phyloP scores from a whole-genome alignment of 2,113 vertebrate genomes.

The Cyphomyrus plagiostoma region DNA sequence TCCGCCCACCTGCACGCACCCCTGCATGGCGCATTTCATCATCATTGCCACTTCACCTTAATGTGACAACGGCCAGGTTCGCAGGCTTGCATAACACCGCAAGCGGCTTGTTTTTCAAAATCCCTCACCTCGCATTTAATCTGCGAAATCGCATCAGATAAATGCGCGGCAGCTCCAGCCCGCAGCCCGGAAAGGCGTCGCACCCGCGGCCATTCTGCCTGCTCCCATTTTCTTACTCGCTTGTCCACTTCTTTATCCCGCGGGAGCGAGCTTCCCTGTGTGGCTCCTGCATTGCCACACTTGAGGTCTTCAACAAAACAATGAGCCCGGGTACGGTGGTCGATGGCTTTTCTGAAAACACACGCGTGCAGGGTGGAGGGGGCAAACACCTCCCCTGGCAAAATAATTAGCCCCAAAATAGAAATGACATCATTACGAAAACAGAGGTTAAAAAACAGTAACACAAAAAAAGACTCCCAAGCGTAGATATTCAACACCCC shows the following conservation, averaged over 20 bases:
- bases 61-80: background rate
- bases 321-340: no score
- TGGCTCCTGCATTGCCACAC: background rate
- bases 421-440: background rate
- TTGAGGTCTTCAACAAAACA: background rate
- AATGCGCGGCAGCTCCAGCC: background rate
- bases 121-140: background rate
- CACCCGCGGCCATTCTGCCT: background rate
- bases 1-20: background rate
- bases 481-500: background rate
- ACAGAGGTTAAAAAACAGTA: background rate
- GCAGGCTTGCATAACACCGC: background rate
- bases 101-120: background rate
- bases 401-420: constrained; percentile 4
- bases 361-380: background rate
- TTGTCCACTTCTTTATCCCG: background rate
- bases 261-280: background rate
- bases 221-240: background rate
- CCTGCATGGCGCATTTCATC: background rate
- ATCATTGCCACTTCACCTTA: background rate
- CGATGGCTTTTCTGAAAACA: background rate
- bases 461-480: background rate
- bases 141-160: background rate
- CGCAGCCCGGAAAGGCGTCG: background rate
- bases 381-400: background rate